phyloP scores from a whole-genome alignment of 2,113 vertebrate species.

The Hipposideros armiger region DNA sequence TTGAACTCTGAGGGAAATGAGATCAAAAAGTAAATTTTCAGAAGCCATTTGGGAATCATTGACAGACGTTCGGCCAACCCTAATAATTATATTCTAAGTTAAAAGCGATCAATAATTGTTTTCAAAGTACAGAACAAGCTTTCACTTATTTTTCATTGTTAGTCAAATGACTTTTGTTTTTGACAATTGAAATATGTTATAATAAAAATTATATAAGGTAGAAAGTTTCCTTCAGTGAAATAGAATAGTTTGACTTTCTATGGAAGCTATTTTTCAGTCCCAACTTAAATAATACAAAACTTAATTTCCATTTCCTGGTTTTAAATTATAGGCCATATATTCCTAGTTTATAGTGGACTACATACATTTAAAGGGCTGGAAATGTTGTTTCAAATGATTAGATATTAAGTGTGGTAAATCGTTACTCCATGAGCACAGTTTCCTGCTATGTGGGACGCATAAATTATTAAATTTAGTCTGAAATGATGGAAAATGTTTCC shows the following conservation, averaged over 20 bases:
- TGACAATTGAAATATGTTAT: constrained; percentile 19
- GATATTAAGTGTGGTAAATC: not conserved
- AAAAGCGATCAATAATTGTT: not conserved
- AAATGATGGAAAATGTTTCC: constrained; percentile 56
- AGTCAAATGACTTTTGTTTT: not conserved
- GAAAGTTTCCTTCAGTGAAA: not conserved
- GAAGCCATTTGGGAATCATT: not conserved
- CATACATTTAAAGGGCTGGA: not conserved
- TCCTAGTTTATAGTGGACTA: not conserved
- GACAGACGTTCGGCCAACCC: not conserved
- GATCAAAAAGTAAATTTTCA: not conserved
- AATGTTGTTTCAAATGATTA: constrained; percentile 4
- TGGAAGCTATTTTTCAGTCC: constrained; percentile 15
- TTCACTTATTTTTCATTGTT: not conserved
- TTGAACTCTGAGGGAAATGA: not conserved
- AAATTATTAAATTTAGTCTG: constrained; percentile 51
- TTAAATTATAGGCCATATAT: constrained; percentile 55
- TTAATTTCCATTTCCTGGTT: constrained; percentile 10
- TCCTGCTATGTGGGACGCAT: not conserved
- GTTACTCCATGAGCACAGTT: not conserved
- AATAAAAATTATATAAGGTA: constrained; percentile 20
- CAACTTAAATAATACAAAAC: constrained; percentile 51
- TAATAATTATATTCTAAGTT: not conserved
- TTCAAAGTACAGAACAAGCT: not conserved
- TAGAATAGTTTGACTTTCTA: constrained; percentile 43